Base-by-base conservation (phyloP, 2,888 invertebrate genomes). In the Sarcophaga carnaria region DNA sequence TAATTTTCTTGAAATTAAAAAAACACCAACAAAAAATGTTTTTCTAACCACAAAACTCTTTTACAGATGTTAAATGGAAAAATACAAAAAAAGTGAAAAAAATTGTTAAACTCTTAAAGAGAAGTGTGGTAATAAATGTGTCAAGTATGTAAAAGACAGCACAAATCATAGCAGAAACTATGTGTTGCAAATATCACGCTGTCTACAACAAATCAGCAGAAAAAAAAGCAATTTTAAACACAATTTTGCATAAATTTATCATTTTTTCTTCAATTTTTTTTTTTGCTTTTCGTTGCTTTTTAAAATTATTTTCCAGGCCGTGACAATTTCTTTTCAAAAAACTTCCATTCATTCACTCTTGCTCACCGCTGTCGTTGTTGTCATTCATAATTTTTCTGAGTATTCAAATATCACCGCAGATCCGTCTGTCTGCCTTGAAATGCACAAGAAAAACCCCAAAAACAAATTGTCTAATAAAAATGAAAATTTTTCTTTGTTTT, bases 111-210 rank as follows among this genome's bases (percentile, higher is more conserved):
- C 37, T 37, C 37, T 37, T 37, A 37, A 64, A 70, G 4, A 66
- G 17, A 20, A 64, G 0, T 37, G 20, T 17, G 17, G 14, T 72
- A 77, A 78, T 67, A 83, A 83, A 83, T 74, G 62, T 78, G 78
- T n/a, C 78, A 72, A 62, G 60, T 71, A 62, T 66, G 49, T 66
- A 59, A 59, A 60, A 77, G 72, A 37, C 72, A 72, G 59, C 72
- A 74, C 72, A 72, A 78, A 78, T 78, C 83, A 83, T 72, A 14
- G 45, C 71, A 71, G 25, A 62, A 77, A 71, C 27, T 66, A 77
- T 60, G 71, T 78, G 62, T 71, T 59, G 47, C 71, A 66, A 69
- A 70, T 70, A 45, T 59, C 17, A 69, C 2, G 10, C 69, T 27
- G 49, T 12, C 60, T 14, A 20, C 10, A 22, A 49, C 69, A 72